These are phyloP conservation scores for Bos taurus DNA, from an alignment of 2,113 vertebrate species.

Conservation along the genomic window DNA sequence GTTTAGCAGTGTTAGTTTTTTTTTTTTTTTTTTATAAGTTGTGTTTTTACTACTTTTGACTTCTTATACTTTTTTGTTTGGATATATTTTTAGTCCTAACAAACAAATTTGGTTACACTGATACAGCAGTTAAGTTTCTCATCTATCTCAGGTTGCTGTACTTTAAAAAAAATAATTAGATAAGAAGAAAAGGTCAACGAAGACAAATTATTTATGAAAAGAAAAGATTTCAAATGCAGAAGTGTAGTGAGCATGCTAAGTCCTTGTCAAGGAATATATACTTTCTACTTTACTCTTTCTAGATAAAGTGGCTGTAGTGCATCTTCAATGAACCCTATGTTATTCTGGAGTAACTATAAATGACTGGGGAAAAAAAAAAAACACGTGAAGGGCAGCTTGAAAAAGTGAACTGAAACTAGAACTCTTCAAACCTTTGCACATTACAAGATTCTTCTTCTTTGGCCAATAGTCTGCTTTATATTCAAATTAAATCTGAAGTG, in stretches of 20 bases:
- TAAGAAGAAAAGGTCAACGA: not conserved
- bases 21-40: not conserved
- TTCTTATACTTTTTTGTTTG: not conserved
- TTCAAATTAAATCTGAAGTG: slow-evolving; percentile 56
- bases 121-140: not conserved
- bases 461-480: slow-evolving; percentile 34
- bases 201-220: not conserved
- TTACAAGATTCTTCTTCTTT: not conserved
- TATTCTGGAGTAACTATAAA: not conserved
- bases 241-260: not conserved
- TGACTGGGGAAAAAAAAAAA: not conserved
- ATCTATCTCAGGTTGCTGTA: not conserved
- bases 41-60: not conserved
- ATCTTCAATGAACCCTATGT: not conserved
- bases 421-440: not conserved
- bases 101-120: not conserved
- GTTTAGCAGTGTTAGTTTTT: not conserved
- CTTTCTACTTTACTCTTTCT: not conserved
- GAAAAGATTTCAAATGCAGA: not conserved
- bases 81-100: not conserved
- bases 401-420: not conserved
- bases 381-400: not conserved
- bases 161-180: not conserved
- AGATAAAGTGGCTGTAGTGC: not conserved
- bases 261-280: not conserved